Evolutionary conservation across 2,888 invertebrate species (phyloP).

Genomic region (Venusia cambrica): DNA sequence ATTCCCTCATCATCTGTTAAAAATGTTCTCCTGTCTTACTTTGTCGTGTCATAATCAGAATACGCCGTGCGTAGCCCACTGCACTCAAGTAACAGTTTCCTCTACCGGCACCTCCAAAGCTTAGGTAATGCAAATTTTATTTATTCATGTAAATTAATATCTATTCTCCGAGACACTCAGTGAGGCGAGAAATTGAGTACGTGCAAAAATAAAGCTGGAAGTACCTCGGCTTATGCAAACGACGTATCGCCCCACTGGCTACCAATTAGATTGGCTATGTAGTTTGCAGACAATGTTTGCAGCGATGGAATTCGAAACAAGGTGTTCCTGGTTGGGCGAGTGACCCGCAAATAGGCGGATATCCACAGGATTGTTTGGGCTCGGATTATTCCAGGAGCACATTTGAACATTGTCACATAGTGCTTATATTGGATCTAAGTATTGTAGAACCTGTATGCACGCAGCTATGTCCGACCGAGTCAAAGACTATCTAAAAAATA

Average conservation of each 20-base stretch:
- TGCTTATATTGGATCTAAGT: too few relatives aligned
- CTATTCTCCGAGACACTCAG: conserved; percentile 72
- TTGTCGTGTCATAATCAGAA: too few relatives aligned
- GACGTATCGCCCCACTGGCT: conserved; percentile 45
- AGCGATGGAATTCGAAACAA: neutral
- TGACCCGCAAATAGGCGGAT: neutral
- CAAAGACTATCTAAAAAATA: too few relatives aligned
- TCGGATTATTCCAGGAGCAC: too few relatives aligned
- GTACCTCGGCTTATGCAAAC: conserved; percentile 62
- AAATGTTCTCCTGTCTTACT: too few relatives aligned
- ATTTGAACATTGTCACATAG: too few relatives aligned
- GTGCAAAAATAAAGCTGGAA: conserved; percentile 74
- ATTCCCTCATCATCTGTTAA: too few relatives aligned
- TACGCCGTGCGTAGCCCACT: conserved; percentile 38
- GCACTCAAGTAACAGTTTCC: conserved; percentile 58
- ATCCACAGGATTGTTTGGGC: neutral
- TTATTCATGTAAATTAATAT: conserved; percentile 82
- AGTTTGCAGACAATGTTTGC: conserved; percentile 30
- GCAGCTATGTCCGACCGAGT: too few relatives aligned
- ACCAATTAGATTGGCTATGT: conserved; percentile 56
- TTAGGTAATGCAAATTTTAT: conserved; percentile 81
- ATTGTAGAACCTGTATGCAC: too few relatives aligned
- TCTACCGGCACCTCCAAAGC: conserved; percentile 54
- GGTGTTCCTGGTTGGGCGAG: neutral
- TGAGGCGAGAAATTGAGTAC: conserved; percentile 79